These are phyloP conservation scores for Tipula vernalis DNA, from an alignment of 2,888 invertebrate genomes.

Conservation along the genomic window DNA sequence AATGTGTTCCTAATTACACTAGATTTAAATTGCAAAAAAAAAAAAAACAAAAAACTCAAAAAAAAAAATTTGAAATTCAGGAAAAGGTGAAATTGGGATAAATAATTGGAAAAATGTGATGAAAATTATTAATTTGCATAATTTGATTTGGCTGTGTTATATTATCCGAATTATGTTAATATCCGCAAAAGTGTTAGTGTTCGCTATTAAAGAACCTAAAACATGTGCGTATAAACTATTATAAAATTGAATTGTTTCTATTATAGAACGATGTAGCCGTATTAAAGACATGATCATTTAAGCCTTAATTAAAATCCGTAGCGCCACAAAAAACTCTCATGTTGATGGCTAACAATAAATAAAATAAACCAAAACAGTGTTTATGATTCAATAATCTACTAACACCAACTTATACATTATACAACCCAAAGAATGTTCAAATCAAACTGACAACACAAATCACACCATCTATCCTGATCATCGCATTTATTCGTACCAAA, in stretches of 20 bases:
- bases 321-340: too few relatives aligned
- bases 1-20: neutral
- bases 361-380: neutral
- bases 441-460: neutral
- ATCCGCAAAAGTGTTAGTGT: neutral
- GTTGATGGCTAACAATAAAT: too few relatives aligned
- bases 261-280: too few relatives aligned
- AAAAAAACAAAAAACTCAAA: too few relatives aligned
- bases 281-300: too few relatives aligned
- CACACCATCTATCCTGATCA: neutral
- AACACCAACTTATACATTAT: too few relatives aligned
- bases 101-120: neutral
- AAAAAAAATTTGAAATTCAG: neutral
- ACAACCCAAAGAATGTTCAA: neutral
- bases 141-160: neutral
- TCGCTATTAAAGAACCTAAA: neutral
- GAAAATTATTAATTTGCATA: neutral
- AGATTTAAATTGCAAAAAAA: neutral
- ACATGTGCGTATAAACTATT: too few relatives aligned
- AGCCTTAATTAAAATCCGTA: too few relatives aligned
- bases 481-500: neutral
- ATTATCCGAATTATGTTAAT: neutral
- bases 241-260: too few relatives aligned
- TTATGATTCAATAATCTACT: too few relatives aligned
- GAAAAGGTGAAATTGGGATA: neutral